Evolutionary conservation across 1,140 invertebrate genomes (phyloP).

Genomic region (Coptotermes formosanus): DNA sequence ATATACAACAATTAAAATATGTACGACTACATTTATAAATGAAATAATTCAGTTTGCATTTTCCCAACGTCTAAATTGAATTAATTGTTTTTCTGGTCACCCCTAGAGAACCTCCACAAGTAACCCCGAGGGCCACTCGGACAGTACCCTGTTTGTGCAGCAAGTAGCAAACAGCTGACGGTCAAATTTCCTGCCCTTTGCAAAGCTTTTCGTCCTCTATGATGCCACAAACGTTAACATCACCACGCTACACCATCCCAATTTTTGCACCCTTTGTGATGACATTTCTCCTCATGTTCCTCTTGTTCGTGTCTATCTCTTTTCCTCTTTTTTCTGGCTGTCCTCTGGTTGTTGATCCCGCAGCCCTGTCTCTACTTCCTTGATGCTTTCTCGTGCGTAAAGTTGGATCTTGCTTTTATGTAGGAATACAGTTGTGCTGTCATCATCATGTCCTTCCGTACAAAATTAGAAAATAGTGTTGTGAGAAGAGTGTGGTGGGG

Average conservation of each 20-base stretch:
- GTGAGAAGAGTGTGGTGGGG: too few relatives aligned
- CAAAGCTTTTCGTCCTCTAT: not conserved
- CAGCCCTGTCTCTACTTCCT: not conserved
- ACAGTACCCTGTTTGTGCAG: conserved; percentile 11
- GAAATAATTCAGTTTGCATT: not conserved
- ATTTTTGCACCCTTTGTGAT: conserved; percentile 16
- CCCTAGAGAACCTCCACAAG: not conserved
- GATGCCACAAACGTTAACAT: not conserved
- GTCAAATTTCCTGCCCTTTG: conserved; percentile 31
- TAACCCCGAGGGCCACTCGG: not conserved
- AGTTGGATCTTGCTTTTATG: conserved; percentile 12
- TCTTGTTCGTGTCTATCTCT: not conserved
- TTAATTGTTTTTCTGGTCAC: conserved; percentile 12
- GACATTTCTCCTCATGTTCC: conserved; percentile 13
- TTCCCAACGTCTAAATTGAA: not conserved
- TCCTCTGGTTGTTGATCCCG: conserved; percentile 1
- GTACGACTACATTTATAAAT: not conserved
- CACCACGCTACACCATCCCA: not conserved
- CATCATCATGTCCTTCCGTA: not conserved
- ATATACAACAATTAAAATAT: not conserved
- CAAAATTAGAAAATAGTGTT: conserved; percentile 8
- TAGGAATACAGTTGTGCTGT: not conserved
- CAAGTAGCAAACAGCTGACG: conserved; percentile 26
- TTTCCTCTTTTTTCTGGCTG: not conserved
- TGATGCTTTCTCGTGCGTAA: not conserved